Conservation (phyloP, 2,113 vertebrate genomes). For the Paradisaea rubra region DNA sequence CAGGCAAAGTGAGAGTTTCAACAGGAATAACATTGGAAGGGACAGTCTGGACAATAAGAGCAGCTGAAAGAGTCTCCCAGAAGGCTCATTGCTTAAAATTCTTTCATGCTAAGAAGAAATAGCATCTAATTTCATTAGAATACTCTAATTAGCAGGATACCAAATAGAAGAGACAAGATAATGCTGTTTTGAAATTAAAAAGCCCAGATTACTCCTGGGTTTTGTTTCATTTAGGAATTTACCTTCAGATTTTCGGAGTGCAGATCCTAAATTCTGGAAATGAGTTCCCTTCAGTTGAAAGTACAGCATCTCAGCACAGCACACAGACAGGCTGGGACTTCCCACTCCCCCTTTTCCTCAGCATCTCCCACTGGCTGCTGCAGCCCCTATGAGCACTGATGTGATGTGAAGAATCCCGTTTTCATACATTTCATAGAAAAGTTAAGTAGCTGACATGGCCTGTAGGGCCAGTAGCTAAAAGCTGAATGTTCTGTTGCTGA, state of each 20-base stretch:
- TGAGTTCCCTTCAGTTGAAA: not conserved
- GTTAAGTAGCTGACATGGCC: not conserved
- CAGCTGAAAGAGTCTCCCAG: not conserved
- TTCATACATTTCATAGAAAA: not conserved
- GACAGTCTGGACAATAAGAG: not conserved
- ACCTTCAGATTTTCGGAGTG: not conserved
- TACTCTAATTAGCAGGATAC: not conserved
- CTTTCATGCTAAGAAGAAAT: not conserved
- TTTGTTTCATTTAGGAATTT: not conserved
- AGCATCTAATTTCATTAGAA: not conserved
- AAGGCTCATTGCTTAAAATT: not conserved
- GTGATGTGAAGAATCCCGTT: not conserved
- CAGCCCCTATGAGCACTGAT: not conserved
- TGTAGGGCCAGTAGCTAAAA: not conserved
- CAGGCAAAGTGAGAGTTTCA: not conserved
- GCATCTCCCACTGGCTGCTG: not conserved
- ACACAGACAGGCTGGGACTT: not conserved
- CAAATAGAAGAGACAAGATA: not conserved
- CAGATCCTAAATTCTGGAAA: not conserved
- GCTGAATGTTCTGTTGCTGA: not conserved
- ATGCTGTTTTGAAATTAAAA: not conserved
- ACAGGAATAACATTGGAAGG: not conserved
- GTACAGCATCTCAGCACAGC: not conserved
- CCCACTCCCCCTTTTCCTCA: not conserved
- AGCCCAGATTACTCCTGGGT: not conserved